These are phyloP conservation scores for Cygnus olor DNA, from an alignment of 2,797 vertebrate species.

Conservation along the genomic window DNA sequence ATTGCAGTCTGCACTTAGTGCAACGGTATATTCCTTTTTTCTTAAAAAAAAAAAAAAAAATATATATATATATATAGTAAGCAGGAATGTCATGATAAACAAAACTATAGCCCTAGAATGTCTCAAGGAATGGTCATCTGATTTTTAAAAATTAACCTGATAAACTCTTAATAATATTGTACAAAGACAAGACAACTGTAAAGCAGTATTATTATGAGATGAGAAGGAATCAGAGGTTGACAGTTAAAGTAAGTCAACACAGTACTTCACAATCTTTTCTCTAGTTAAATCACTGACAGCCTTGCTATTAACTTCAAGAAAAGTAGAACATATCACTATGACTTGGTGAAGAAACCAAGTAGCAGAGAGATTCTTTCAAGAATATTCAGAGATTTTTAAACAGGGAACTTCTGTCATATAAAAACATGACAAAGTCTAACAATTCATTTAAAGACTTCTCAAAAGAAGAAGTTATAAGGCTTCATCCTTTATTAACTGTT, in stretches of 20 bases:
- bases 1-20: slow-evolving; percentile 95
- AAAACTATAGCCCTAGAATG: background rate
- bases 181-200: background rate
- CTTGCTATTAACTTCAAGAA: background rate
- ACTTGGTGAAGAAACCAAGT: background rate
- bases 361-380: background rate
- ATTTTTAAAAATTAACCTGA: background rate
- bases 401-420: background rate
- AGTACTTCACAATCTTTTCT: background rate
- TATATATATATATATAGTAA: background rate
- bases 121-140: background rate
- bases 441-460: background rate
- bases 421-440: background rate
- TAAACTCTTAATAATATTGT: background rate
- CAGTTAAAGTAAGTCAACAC: background rate
- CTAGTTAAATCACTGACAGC: background rate
- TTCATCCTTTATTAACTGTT: background rate
- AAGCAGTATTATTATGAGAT: background rate
- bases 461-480: background rate
- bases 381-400: background rate
- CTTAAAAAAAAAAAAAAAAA: slow-evolving; percentile 70
- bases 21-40: slow-evolving; percentile 97
- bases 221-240: background rate
- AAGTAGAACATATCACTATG: background rate
- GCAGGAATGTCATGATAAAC: background rate